Conservation (phyloP, 2,797 vertebrate species). For the Carcharodon carcharias region DNA sequence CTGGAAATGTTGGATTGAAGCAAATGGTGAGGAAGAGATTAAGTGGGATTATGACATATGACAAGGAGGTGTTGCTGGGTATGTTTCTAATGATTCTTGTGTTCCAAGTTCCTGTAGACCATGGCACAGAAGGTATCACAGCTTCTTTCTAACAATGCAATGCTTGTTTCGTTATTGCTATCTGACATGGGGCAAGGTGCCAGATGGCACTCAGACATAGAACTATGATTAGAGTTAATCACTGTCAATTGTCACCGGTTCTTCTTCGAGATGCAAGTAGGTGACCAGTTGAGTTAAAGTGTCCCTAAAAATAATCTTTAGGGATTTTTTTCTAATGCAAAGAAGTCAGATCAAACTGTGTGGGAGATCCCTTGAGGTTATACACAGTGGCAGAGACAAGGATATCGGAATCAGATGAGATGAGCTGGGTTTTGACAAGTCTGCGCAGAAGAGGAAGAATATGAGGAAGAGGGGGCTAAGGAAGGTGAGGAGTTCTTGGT, state of each 20-base stretch:
- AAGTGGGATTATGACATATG: neutral
- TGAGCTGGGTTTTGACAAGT: neutral
- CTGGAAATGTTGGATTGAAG: neutral
- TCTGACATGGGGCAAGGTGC: neutral
- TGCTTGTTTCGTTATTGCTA: neutral
- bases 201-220: neutral
- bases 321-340: neutral
- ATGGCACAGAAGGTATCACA: neutral
- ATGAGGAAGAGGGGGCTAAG: neutral
- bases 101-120: neutral
- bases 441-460: neutral
- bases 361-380: neutral
- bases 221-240: neutral
- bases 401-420: neutral
- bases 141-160: neutral
- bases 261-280: neutral
- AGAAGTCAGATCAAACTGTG: neutral
- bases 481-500: neutral
- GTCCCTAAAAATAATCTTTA: neutral
- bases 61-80: neutral
- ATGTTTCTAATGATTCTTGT: neutral
- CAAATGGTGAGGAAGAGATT: neutral
- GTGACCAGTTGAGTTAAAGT: neutral
- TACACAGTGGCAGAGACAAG: neutral
- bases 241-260: neutral